These are phyloP conservation scores for Phymatocera aterrima DNA, from an alignment of 2,888 invertebrate species.

Conservation along the genomic window DNA sequence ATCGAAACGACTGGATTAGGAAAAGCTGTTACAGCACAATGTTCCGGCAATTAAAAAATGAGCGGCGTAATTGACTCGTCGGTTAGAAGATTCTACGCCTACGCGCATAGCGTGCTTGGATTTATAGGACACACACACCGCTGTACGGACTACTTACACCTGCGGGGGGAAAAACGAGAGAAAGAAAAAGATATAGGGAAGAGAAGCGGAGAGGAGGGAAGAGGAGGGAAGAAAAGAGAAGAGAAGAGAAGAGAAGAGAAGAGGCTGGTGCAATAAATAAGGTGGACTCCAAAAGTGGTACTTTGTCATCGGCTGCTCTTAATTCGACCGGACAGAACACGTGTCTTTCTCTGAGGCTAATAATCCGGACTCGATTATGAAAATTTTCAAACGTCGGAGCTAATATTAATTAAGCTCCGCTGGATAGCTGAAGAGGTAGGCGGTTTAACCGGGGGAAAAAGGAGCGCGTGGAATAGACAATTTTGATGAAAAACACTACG, in stretches of 20 bases:
- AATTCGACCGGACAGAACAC: slow-evolving; percentile 43
- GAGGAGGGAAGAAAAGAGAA: background rate
- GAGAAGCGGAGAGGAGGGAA: background rate
- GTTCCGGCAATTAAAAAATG: slow-evolving; percentile 20
- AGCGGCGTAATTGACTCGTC: slow-evolving; percentile 35
- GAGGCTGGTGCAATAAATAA: slow-evolving; percentile 19
- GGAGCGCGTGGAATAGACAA: background rate
- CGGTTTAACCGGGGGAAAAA: slow-evolving; percentile 9
- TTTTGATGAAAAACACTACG: slow-evolving; percentile 27
- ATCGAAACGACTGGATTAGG: background rate
- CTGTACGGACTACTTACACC: slow-evolving; percentile 12
- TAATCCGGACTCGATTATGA: slow-evolving; percentile 32
- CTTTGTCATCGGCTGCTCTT: slow-evolving; percentile 37
- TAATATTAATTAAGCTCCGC: slow-evolving; percentile 23
- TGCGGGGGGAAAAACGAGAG: background rate
- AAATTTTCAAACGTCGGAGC: slow-evolving; percentile 28
- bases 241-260: background rate
- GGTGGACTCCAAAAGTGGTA: slow-evolving; percentile 36
- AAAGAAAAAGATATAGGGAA: background rate
- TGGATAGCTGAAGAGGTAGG: background rate
- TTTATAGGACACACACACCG: slow-evolving; percentile 11
- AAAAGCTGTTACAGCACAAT: background rate
- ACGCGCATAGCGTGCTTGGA: background rate
- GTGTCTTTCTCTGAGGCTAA: slow-evolving; percentile 34
- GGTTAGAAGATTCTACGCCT: slow-evolving; percentile 7